A percentile compares a stretch with the other conserved stretches of the same genome.
phyloP scores from a whole-genome alignment of 2,888 invertebrate species.

The Omphaloscelis lunosa region DNA sequence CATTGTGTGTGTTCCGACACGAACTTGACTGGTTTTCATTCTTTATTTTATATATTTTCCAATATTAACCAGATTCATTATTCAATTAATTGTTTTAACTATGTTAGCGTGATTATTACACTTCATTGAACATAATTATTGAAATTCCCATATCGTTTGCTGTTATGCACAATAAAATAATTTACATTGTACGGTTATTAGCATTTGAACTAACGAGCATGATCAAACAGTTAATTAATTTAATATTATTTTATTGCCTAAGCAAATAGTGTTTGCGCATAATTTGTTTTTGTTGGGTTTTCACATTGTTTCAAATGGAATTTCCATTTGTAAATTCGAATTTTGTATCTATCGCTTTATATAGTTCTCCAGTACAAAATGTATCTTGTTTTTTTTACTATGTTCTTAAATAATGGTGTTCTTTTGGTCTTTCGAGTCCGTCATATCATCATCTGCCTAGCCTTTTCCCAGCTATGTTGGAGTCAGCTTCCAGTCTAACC shows the following conservation, averaged over 20 bases:
- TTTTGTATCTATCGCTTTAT: not conserved
- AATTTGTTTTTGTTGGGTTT: not conserved
- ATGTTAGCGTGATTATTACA: not conserved
- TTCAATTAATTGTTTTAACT: too few species aligned
- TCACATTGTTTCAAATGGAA: not conserved
- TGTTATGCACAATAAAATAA: slow-evolving; percentile 13
- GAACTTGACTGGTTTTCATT: too few species aligned
- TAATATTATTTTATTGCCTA: slow-evolving; percentile 29
- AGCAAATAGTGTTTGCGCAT: not conserved
- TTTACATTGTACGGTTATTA: slow-evolving; percentile 16
- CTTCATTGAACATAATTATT: slow-evolving; percentile 3
- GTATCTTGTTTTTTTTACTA: not conserved
- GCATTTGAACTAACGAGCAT: slow-evolving; percentile 7
- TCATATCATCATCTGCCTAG: too few species aligned
- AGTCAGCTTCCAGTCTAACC: too few species aligned
- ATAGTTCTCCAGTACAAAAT: not conserved
- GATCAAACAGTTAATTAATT: slow-evolving; percentile 33
- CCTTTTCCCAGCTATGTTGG: too few species aligned
- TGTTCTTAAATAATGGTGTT: not conserved
- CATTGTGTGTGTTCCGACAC: too few species aligned
- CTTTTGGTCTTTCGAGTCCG: not conserved
- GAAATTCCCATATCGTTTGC: slow-evolving; percentile 1
- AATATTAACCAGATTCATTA: too few species aligned
- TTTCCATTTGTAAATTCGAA: not conserved
- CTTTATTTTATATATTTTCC: too few species aligned